Base-by-base conservation (phyloP, 2,888 invertebrate species). In the Rhimphoctona megacephalus region DNA sequence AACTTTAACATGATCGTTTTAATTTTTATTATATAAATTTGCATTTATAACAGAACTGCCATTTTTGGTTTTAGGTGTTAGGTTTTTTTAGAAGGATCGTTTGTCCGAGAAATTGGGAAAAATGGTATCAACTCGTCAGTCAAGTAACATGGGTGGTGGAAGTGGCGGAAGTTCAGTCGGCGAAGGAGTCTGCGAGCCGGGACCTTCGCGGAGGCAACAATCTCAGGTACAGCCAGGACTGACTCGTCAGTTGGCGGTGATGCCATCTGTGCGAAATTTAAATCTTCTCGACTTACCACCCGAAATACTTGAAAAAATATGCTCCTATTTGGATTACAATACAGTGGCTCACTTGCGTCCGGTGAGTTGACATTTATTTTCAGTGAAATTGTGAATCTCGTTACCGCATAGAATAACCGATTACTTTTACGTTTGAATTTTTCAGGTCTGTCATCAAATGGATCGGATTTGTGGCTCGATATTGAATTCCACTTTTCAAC, bases 401-500 rank as follows among this genome's bases (percentile, higher is more conserved):
- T 17, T 14, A 36, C 2, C 6, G 22, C 0, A 17, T 30, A 22
- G 5, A 9, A 6, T 4, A 6, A 7, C 25, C 1, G 25, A 43
- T 19, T n/a, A 66, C 11, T 49, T 49, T 78, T 72, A n/a, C 33
- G 30, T 70, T 61, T 19, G 43, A 72, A 74, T 54, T 70, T 70
- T 72, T 7, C 94, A 98, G 98, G 97, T 98, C 64, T 98, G 97
- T 89, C 96, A 96, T 83, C 96, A 96, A 91, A 96, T 98, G 95
- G 98, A 98, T 94, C 96, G 96, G 88, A 95, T 97, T 88, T 97
- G 98, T 94, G 97, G 97, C 91, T 95, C 96, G 79, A 95, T 97
- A 88, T 95, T 99, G 87, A 98, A 98, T 94, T 97, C 97, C 61
- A 98, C 98, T 76, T 98, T 99, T 95, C 96, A 97, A 93, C 96